Percentiles rank a stretch among this genome's conserved stretches.
These are phyloP conservation scores for Oxycera nigricornis DNA, from an alignment of 2,888 invertebrate genomes.

Conservation along the genomic window DNA sequence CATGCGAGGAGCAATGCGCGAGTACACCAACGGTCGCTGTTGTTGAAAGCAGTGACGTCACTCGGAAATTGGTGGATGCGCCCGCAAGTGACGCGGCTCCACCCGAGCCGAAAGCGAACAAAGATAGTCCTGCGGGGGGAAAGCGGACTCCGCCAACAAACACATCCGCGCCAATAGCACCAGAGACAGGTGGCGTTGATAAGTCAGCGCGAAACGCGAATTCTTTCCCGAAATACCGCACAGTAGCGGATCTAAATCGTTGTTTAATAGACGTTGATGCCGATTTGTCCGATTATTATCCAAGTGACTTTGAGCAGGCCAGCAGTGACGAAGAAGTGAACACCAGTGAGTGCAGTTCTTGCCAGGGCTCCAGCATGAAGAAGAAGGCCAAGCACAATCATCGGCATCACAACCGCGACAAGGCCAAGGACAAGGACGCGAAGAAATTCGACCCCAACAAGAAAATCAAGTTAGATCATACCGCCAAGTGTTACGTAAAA, in stretches of 20 bases:
- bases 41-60: conserved; percentile 26
- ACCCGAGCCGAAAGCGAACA: background rate
- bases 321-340: conserved; percentile 55
- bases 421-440: conserved; percentile 57
- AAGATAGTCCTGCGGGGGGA: background rate
- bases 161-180: background rate
- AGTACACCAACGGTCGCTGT: background rate
- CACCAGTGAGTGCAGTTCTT: conserved; percentile 58
- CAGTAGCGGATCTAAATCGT: conserved; percentile 62
- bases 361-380: conserved; percentile 60
- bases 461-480: conserved; percentile 60
- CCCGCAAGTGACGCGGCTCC: background rate
- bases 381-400: conserved; percentile 54
- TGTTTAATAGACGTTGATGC: conserved; percentile 62
- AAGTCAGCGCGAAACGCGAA: background rate
- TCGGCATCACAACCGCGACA: conserved; percentile 48
- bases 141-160: background rate
- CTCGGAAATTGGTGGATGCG: background rate
- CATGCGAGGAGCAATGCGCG: conserved; percentile 26
- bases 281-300: conserved; percentile 61
- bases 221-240: conserved; percentile 62
- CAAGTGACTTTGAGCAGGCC: conserved; percentile 56
- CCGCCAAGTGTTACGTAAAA: conserved; percentile 63
- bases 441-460: conserved; percentile 62
- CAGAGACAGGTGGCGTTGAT: conserved; percentile 24